Evolutionary conservation across 2,888 invertebrate genomes (phyloP).

Genomic region (Crematogaster levior): DNA sequence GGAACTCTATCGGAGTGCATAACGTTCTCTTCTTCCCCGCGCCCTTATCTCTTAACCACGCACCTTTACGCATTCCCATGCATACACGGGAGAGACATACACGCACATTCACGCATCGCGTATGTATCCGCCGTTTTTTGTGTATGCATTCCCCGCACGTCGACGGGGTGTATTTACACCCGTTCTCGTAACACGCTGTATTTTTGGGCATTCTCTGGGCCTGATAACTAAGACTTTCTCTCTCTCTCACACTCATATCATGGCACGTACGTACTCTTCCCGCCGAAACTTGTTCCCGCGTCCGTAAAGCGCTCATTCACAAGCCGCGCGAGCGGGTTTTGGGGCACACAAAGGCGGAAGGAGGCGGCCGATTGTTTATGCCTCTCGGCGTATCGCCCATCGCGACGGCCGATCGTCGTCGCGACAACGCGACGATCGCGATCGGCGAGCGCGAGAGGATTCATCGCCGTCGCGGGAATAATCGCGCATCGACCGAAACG

Average conservation of each 20-base stretch:
- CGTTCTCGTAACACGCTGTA: neutral
- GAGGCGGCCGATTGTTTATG: slow-evolving; percentile 59
- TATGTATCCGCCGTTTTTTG: slow-evolving; percentile 6
- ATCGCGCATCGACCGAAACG: slow-evolving; percentile 33
- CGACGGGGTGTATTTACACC: neutral
- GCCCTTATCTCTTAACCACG: neutral
- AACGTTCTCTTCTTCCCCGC: neutral
- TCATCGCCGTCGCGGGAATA: slow-evolving; percentile 8
- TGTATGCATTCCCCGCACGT: neutral
- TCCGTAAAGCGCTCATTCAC: slow-evolving; percentile 65
- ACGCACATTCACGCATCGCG: neutral
- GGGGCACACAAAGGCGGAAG: slow-evolving; percentile 35
- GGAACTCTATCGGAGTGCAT: slow-evolving; percentile 13
- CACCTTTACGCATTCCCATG: neutral
- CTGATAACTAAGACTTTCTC: neutral
- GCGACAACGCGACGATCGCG: neutral
- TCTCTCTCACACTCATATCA: neutral
- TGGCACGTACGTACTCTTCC: slow-evolving; percentile 60
- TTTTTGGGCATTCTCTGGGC: neutral
- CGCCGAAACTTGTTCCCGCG: slow-evolving; percentile 68
- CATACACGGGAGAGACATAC: neutral
- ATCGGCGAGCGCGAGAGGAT: too few relatives aligned
- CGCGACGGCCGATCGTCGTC: neutral
- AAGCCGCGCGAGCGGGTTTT: slow-evolving; percentile 32
- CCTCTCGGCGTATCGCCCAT: neutral